Base-by-base conservation (phyloP, 23 tunicate genomes). In the Trididemnum clinides region DNA sequence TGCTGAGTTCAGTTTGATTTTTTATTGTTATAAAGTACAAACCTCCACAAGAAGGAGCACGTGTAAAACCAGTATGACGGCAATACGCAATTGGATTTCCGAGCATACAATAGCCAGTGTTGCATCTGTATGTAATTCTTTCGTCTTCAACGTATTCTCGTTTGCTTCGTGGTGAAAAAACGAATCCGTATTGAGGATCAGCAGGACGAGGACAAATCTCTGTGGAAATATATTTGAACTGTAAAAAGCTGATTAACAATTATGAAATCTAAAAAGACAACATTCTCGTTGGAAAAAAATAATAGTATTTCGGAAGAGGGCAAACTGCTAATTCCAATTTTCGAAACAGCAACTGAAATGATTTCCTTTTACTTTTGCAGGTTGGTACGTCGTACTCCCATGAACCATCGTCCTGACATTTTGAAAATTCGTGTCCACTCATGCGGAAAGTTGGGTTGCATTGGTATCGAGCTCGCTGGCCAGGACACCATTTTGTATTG, bases 361-460 rank as follows among this genome's bases (percentile, higher is more conserved):
- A n/a, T n/a, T n/a, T n/a, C n/a, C n/a, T n/a, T n/a, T 81, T 64
- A 81, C 85, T 35, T 20, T 51, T 7, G 35, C 85, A 81, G 2
- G 31, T 63, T 32, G 85, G 85, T 4, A 81, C 74, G 25, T 26
- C 31, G 31, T 36, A n/a, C 7, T 62, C 35, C 85, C 85, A 81
- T 50, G 51, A 7, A 2, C 85, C 85, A 34, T 81, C 51, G 22
- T 21, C 6, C n/a, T 64, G 85, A 34, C 85, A 81, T 10, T 32
- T 59, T 7, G 73, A 64, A 33, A 62, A 62, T 33, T 62, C 85
- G 12, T 63, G 20, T 2, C 74, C 85, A 34, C 33, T 51, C 75
- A 62, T 51, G 64, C 83, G 66, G 66, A 51, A 78, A 10, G 65
- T 54, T 51, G 37, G 65, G 25, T 78, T 51, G 50, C 83, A 78